Evolutionary conservation across 2,113 vertebrate species (phyloP), one percentile per base, ranked within the genome.

Genomic region (Burhinus bistriatus): DNA sequence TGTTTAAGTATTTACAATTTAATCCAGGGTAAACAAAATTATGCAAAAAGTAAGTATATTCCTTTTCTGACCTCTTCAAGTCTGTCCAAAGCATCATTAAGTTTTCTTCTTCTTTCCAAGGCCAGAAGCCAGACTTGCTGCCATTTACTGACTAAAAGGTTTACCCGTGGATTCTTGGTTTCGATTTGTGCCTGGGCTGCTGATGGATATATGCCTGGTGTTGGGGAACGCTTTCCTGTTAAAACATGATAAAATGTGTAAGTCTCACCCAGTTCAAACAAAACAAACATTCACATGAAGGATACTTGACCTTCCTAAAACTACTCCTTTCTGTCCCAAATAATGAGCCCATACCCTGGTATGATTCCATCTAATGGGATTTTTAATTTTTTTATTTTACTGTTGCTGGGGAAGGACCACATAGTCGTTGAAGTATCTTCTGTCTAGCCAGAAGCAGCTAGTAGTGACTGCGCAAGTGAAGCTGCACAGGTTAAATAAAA

Each of bases 51-150:
- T 38, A 59, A 30, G 2, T 47, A 30, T 61, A 65, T 73, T 47
- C 36, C 23, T 78, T 77, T 87, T 70, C 98, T 90, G 83, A 99
- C 99, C 99, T 99, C 99, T 96, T 99, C 99, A 77, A 99, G 98
- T 93, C 99, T 98, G 98, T 99, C 99, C 98, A 99, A 94, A 85
- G 99, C 99, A 59, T 99, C 99, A 1, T 99, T 99, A 71, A 99
- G 99, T 94, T 99, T 99, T 96, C 99, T 98, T 91, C 99, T 98
- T 47, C 99, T 98, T 95, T 99, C 99, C 98, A 99, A 87, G 3
- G 99, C 99, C n/a, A 99, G 98, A 73, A 99, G 99, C 99, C 99
- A 99, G 83, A 99, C 99, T 75, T 99, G 99, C 95, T 99, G 99
- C 99, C 99, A 99, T 96, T 99, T 99, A 97, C 99, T 99, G 92